These are phyloP conservation scores for Parotia lawesii DNA, from an alignment of 2,113 vertebrate species.

Conservation along the genomic window DNA sequence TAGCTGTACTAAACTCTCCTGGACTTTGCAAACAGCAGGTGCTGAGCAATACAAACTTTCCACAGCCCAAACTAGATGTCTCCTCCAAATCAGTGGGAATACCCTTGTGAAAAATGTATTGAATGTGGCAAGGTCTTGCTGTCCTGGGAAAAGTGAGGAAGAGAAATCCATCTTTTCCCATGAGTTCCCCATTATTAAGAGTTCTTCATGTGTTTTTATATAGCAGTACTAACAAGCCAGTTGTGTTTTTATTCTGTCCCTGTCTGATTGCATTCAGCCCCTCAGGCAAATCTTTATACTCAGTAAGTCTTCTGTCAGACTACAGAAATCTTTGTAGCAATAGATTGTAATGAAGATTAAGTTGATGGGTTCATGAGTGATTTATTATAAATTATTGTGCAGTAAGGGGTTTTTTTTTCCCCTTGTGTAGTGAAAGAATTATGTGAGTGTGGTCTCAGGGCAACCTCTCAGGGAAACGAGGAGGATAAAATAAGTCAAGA, in stretches of 20 bases:
- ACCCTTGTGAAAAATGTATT: neutral
- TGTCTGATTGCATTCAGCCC: slow-evolving; percentile 48
- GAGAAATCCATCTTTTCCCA: neutral
- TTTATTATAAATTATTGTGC: slow-evolving; percentile 49
- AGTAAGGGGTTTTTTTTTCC: neutral
- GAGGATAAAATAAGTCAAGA: neutral
- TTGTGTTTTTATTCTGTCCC: slow-evolving; percentile 34
- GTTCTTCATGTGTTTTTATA: neutral
- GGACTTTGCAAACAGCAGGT: neutral
- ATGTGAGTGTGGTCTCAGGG: neutral
- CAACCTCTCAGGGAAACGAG: neutral
- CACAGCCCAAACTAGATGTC: neutral
- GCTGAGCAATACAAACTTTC: neutral
- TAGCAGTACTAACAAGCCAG: slow-evolving; percentile 19
- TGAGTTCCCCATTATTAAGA: neutral
- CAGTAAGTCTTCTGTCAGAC: slow-evolving; percentile 45
- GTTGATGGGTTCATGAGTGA: slow-evolving; percentile 30
- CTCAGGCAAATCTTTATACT: slow-evolving; percentile 50
- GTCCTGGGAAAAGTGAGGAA: neutral
- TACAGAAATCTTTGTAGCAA: slow-evolving; percentile 40
- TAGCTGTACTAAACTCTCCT: neutral
- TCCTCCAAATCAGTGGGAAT: neutral
- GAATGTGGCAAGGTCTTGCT: neutral
- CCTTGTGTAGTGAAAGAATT: neutral
- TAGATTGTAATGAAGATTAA: slow-evolving; percentile 60